These are phyloP conservation scores for Cynaeus angustus DNA, from an alignment of 2,888 invertebrate species.

Conservation along the genomic window DNA sequence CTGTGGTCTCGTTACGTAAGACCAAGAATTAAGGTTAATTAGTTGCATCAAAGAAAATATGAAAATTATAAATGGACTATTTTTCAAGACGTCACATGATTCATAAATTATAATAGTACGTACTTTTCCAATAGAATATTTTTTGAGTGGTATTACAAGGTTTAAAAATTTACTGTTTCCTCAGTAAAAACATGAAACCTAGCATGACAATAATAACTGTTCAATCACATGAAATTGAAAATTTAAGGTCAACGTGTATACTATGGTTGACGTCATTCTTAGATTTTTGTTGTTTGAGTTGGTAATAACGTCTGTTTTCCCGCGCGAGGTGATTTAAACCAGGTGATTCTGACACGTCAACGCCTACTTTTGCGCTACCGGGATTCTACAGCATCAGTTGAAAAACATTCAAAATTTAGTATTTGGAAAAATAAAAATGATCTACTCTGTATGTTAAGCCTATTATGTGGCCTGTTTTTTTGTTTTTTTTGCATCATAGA, in stretches of 20 bases:
- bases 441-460: no score
- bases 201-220: slow-evolving; percentile 25
- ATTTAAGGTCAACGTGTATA: slow-evolving; percentile 27
- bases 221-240: slow-evolving; percentile 17
- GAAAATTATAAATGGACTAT: neutral
- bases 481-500: no score
- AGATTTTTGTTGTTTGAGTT: neutral
- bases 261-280: slow-evolving; percentile 1
- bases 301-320: slow-evolving; percentile 16
- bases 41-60: neutral
- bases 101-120: neutral
- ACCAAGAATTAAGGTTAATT: slow-evolving; percentile 23
- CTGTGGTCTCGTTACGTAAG: slow-evolving; percentile 34
- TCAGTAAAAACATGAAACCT: slow-evolving; percentile 30
- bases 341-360: slow-evolving; percentile 14
- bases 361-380: slow-evolving; percentile 10
- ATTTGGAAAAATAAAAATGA: neutral
- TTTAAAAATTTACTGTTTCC: slow-evolving; percentile 10
- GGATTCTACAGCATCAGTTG: no score
- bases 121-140: slow-evolving; percentile 9
- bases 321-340: slow-evolving; percentile 17
- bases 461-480: no score
- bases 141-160: slow-evolving; percentile 2
- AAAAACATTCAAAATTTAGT: no score
- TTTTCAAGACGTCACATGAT: neutral